Percentiles rank a stretch among this genome's conserved stretches.
Conservation (phyloP, 2,888 invertebrate genomes). For the Eilema griseolum region DNA sequence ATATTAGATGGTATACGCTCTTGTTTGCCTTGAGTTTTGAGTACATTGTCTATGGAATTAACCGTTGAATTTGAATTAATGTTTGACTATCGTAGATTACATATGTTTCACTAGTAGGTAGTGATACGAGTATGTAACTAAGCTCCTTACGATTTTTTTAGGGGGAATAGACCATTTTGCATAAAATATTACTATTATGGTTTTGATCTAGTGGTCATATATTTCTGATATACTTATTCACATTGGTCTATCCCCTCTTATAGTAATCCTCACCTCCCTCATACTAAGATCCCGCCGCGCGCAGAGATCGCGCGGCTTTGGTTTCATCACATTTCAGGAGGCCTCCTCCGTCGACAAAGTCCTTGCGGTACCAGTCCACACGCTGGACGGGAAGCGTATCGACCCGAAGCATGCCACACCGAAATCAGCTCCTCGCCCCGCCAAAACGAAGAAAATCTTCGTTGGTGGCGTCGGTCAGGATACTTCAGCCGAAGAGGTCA, state of each 20-base stretch:
- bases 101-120: constrained; percentile 45
- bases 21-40: constrained; percentile 26
- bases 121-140: constrained; percentile 40
- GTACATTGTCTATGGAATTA: constrained; percentile 29
- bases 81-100: constrained; percentile 37
- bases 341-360: constrained; percentile 96
- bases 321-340: constrained; percentile 97
- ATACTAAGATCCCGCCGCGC: constrained; percentile 71
- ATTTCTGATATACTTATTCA: constrained; percentile 6
- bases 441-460: constrained; percentile 96
- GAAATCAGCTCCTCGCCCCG: constrained; percentile 95
- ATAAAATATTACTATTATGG: neutral
- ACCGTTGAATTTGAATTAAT: constrained; percentile 29
- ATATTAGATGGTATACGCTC: constrained; percentile 24
- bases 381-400: constrained; percentile 96
- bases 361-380: constrained; percentile 95
- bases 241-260: constrained; percentile 22
- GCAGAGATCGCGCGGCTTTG: constrained; percentile 97
- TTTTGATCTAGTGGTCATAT: neutral
- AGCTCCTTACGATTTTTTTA: constrained; percentile 19
- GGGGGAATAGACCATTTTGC: constrained; percentile 17
- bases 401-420: constrained; percentile 98
- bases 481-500: constrained; percentile 96
- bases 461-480: constrained; percentile 97
- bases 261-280: neutral